phyloP scores from a whole-genome alignment of 2,797 vertebrate species.

The Chaetodon trifasciatus region DNA sequence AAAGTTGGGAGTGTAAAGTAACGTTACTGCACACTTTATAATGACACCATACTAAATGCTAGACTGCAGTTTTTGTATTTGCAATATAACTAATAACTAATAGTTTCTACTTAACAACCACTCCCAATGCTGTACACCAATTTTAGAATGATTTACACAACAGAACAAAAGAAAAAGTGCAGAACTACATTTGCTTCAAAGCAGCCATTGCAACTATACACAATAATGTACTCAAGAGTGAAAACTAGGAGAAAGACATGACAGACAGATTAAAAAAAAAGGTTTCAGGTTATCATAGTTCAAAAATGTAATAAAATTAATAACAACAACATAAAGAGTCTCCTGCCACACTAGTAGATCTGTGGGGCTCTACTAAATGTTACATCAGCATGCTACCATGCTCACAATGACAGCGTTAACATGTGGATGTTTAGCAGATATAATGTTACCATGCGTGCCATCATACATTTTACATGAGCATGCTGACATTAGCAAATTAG shows the following conservation, averaged over 20 bases:
- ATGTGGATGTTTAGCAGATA: neutral
- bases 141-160: neutral
- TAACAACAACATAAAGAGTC: neutral
- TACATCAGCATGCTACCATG: neutral
- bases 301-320: neutral
- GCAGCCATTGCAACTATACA: neutral
- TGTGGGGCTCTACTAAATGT: neutral
- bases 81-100: slow-evolving; percentile 4
- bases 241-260: neutral
- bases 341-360: neutral
- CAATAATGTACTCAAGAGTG: neutral
- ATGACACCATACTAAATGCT: neutral
- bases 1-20: too few relatives aligned
- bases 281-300: neutral
- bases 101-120: neutral
- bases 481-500: neutral
- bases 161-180: neutral
- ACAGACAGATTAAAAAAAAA: neutral
- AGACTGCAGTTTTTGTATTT: neutral
- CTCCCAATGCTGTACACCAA: neutral
- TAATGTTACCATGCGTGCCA: too few relatives aligned
- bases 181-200: neutral
- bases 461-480: neutral
- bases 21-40: neutral
- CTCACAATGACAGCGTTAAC: neutral